Evolutionary conservation across 2,888 invertebrate genomes (phyloP), one percentile per base, ranked within the genome.

Genomic region (Physocephala rufipes): DNA sequence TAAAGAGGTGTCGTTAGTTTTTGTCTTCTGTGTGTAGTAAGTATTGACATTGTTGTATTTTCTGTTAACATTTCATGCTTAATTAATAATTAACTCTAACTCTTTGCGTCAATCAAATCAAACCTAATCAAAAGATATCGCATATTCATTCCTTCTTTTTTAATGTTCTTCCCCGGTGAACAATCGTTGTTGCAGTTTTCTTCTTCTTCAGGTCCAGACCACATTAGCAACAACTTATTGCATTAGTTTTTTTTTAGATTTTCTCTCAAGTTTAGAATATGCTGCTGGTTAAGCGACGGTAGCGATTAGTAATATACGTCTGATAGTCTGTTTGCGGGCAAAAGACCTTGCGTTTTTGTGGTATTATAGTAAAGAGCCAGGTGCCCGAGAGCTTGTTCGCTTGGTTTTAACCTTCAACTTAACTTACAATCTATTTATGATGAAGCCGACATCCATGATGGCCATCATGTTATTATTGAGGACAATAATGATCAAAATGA

Each of bases 331-430:
- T 16, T 9, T 36, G 62, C 13, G n/a, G n/a, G n/a, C 49, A n/a
- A 49, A 19, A 13, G n/a, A n/a, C 49, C n/a, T n/a, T 49, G 49
- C 19, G 36, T 4, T 9, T 36, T 19, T 36, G 30, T 26, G 51
- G 16, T 16, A 3, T 45, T 66, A 71, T 67, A 66, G 59, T 66
- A 66, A 62, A 59, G 63, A 67, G 68, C 61, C 71, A 71, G 71
- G 65, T 49, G 24, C 21, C 45, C 58, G 15, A 64, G 47, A 43
- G 26, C 58, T 36, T 5, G 47, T 45, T 28, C 45, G 51, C 66
- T 59, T 47, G 59, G 45, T 45, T 67, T 59, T 62, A 72, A 73
- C 70, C 70, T 73, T 73, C 72, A 67, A 58, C 67, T 63, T 45
- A 59, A 72, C 67, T 70, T 67, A 64, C 72, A 67, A 59, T 58